phyloP scores from a whole-genome alignment of 2,113 vertebrate genomes.

The Opisthocomus hoazin region DNA sequence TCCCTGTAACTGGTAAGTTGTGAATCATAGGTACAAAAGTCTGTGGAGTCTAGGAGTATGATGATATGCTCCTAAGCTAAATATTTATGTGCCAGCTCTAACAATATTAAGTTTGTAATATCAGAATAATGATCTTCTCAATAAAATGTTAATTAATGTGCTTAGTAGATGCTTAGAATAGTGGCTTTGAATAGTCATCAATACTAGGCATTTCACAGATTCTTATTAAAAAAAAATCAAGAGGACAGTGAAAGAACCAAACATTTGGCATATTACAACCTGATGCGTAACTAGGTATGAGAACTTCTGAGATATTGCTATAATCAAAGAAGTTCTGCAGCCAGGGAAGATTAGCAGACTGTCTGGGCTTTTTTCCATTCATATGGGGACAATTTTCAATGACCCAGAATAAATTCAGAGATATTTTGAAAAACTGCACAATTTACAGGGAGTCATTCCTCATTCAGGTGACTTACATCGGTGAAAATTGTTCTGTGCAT shows the following conservation, averaged over 20 bases:
- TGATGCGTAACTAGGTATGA: neutral
- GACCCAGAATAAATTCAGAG: neutral
- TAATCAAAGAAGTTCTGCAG: neutral
- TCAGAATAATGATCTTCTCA: neutral
- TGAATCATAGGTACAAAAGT: neutral
- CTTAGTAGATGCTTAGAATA: neutral
- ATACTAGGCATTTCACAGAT: neutral
- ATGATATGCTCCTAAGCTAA: neutral
- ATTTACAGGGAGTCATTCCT: neutral
- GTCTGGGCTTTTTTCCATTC: rapidly evolving
- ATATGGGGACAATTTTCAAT: neutral
- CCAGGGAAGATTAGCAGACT: neutral
- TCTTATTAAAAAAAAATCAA: neutral
- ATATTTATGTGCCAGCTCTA: neutral
- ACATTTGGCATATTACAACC: neutral
- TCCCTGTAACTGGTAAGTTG: neutral
- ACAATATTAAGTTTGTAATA: neutral
- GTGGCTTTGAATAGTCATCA: neutral
- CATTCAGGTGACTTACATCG: neutral
- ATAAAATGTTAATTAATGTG: neutral
- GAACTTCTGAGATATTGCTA: neutral
- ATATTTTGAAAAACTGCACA: neutral
- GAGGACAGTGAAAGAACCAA: neutral
- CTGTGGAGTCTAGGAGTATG: neutral
- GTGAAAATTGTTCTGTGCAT: neutral